Evolutionary conservation across 2,113 vertebrate genomes (phyloP).

Genomic region (Brevimyrus niger): DNA sequence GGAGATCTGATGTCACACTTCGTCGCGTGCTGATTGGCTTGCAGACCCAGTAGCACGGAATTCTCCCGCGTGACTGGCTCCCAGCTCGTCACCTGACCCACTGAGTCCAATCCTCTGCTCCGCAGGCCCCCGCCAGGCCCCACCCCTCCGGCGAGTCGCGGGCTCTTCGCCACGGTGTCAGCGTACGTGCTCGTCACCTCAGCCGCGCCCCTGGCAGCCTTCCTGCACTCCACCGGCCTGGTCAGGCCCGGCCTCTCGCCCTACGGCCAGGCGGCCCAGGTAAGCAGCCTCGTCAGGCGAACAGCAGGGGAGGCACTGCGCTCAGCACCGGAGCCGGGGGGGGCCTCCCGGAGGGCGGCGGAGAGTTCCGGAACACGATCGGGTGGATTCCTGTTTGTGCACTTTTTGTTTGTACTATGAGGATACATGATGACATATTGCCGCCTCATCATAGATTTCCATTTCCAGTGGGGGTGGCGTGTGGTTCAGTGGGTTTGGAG

Average conservation of each 20-base stretch:
- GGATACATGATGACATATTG: background rate
- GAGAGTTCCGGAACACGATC: background rate
- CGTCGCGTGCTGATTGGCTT: background rate
- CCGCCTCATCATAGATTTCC: background rate
- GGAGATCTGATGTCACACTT: background rate
- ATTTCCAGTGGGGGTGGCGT: background rate
- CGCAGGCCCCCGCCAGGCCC: conserved; percentile 39
- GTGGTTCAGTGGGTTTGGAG: background rate
- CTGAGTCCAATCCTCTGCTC: background rate
- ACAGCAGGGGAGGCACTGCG: background rate
- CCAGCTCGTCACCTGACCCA: background rate
- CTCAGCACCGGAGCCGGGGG: background rate
- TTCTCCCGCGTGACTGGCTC: background rate
- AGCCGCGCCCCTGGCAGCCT: conserved; percentile 72
- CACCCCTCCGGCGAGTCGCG: conserved; percentile 47
- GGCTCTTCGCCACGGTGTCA: conserved; percentile 70
- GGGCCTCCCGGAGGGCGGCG: too few species aligned
- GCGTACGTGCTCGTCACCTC: conserved; percentile 86
- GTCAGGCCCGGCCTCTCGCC: conserved; percentile 62
- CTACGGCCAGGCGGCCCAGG: conserved; percentile 67
- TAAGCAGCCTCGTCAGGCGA: conserved; percentile 38
- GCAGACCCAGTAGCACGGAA: background rate
- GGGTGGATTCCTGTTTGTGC: background rate
- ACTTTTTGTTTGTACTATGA: background rate
- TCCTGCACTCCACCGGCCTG: conserved; percentile 71